phyloP scores from a whole-genome alignment of 2,888 invertebrate species.

The Seira musarum region DNA sequence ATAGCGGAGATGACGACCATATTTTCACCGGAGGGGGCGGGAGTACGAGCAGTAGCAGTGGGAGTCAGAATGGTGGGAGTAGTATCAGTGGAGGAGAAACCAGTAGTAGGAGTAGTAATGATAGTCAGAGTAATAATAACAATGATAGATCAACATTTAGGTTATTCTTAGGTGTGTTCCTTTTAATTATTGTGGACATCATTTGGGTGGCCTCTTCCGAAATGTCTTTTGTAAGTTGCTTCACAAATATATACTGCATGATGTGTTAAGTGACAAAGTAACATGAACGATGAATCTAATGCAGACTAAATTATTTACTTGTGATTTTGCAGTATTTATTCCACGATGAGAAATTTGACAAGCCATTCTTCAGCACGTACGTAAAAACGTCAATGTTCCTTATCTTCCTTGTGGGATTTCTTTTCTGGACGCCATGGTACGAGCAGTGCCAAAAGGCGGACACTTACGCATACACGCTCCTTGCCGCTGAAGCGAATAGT shows the following conservation, averaged over 20 bases:
- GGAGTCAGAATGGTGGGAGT: slow-evolving; percentile 29
- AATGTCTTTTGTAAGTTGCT: slow-evolving; percentile 88
- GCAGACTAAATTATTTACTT: slow-evolving; percentile 31
- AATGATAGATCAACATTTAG: slow-evolving; percentile 74
- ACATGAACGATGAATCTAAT: too few species aligned
- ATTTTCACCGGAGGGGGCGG: slow-evolving; percentile 41
- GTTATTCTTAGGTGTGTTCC: slow-evolving; percentile 86
- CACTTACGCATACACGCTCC: slow-evolving; percentile 52
- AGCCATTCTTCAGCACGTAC: slow-evolving; percentile 97
- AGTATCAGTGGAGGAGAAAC: slow-evolving; percentile 39
- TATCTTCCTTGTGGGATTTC: slow-evolving; percentile 89
- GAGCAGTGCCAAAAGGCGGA: slow-evolving; percentile 81
- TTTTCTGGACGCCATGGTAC: slow-evolving; percentile 92
- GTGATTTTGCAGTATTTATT: slow-evolving; percentile 84
- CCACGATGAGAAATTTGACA: slow-evolving; percentile 86
- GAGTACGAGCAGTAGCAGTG: slow-evolving; percentile 4
- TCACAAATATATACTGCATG: too few species aligned
- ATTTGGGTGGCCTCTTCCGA: slow-evolving; percentile 98
- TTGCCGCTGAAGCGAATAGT: slow-evolving; percentile 57
- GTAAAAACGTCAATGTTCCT: slow-evolving; percentile 95
- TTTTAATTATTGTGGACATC: slow-evolving; percentile 91
- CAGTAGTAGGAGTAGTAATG: slow-evolving; percentile 26
- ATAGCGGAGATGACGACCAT: slow-evolving; percentile 44
- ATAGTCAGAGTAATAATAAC: neutral
- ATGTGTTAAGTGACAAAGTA: too few species aligned